Percentiles rank a stretch among this genome's conserved stretches.
These are phyloP conservation scores for Dromius quadrimaculatus DNA, from an alignment of 2,888 invertebrate species.

Conservation along the genomic window DNA sequence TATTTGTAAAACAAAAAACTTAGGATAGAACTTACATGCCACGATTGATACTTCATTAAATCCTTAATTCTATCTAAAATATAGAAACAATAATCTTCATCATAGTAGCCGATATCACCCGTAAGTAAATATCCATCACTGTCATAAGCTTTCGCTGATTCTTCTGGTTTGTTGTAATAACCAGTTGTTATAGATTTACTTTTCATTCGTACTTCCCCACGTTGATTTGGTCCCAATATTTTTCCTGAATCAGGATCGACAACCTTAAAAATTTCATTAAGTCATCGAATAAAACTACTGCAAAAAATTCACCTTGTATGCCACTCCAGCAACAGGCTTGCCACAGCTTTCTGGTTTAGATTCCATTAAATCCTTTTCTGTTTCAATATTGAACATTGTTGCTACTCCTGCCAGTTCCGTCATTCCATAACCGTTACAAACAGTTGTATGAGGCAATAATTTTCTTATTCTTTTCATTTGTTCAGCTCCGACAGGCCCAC, in stretches of 20 bases:
- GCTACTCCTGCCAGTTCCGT: slow-evolving; percentile 63
- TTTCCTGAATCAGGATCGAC: slow-evolving; percentile 66
- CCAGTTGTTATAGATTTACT: slow-evolving; percentile 62
- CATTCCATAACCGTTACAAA: slow-evolving; percentile 64
- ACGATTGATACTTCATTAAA: slow-evolving; percentile 67
- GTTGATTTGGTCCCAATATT: slow-evolving; percentile 66
- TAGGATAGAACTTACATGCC: slow-evolving; percentile 63
- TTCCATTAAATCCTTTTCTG: slow-evolving; percentile 13
- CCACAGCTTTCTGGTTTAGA: slow-evolving; percentile 53
- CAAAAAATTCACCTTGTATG: slow-evolving; percentile 62
- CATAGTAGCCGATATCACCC: slow-evolving; percentile 68
- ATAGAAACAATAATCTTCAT: slow-evolving; percentile 66
- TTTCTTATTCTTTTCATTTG: slow-evolving; percentile 55
- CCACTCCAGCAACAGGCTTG: slow-evolving; percentile 60
- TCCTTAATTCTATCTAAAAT: slow-evolving; percentile 67
- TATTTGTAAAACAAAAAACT: background rate
- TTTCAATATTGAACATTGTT: slow-evolving; percentile 49
- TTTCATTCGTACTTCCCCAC: slow-evolving; percentile 70
- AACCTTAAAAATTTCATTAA: slow-evolving; percentile 63
- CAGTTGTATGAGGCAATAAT: slow-evolving; percentile 61
- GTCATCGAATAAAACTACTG: background rate
- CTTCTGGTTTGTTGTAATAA: slow-evolving; percentile 66
- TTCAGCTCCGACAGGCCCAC: slow-evolving; percentile 55
- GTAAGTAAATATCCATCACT: slow-evolving; percentile 67
- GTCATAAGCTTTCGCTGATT: slow-evolving; percentile 64